These are phyloP conservation scores for Erebia palarica DNA, from an alignment of 2,888 invertebrate genomes.

Conservation along the genomic window DNA sequence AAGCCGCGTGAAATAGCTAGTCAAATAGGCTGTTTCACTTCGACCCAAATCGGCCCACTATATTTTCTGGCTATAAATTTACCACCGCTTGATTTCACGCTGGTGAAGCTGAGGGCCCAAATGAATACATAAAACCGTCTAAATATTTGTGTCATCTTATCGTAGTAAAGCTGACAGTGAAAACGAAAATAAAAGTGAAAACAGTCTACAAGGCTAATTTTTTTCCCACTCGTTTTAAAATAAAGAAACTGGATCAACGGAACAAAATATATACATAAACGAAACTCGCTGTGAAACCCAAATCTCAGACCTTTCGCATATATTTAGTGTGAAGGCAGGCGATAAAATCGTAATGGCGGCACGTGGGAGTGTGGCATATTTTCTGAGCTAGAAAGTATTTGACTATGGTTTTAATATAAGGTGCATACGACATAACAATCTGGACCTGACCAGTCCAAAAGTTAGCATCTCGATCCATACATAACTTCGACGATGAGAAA, in stretches of 20 bases:
- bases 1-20: too few relatives aligned
- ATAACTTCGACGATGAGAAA: too few relatives aligned
- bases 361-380: slow-evolving; percentile 58
- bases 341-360: slow-evolving; percentile 47
- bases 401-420: too few relatives aligned
- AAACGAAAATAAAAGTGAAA: slow-evolving; percentile 19
- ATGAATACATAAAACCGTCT: too few relatives aligned
- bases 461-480: too few relatives aligned
- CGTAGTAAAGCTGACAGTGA: slow-evolving; percentile 11
- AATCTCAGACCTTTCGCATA: slow-evolving; percentile 55
- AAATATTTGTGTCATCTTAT: neutral
- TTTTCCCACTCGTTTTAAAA: slow-evolving; percentile 36
- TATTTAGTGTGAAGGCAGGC: slow-evolving; percentile 48
- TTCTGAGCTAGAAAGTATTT: slow-evolving; percentile 55
- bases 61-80: too few relatives aligned
- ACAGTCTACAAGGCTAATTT: slow-evolving; percentile 30
- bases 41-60: too few relatives aligned
- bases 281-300: slow-evolving; percentile 50
- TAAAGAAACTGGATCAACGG: slow-evolving; percentile 27
- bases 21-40: too few relatives aligned
- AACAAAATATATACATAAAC: slow-evolving; percentile 56
- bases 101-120: too few relatives aligned
- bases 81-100: too few relatives aligned
- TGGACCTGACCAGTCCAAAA: too few relatives aligned
- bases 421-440: too few relatives aligned